Base-by-base conservation (phyloP, 2,797 vertebrate species). In the Xenopus petersii region DNA sequence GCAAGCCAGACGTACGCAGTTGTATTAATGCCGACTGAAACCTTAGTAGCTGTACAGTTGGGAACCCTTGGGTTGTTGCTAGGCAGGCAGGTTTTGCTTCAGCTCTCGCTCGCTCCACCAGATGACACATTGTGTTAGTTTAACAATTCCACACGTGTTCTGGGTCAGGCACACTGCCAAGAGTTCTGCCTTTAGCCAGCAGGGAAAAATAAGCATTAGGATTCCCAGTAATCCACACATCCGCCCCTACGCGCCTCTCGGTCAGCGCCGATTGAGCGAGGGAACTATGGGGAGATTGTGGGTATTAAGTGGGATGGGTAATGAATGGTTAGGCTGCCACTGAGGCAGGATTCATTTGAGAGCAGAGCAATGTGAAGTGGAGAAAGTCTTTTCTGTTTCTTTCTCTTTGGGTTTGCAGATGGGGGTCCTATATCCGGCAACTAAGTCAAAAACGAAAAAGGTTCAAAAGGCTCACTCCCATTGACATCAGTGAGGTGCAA, bases 221-320 rank as follows among this genome's bases (percentile, higher is more conserved):
- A 86, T 85, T 80, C 82, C 79, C 80, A 81, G 0, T 84, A 85
- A 87, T 85, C 81, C 64, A 0, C 81, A 80, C 75, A 64, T 84
- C 79, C 70, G 51, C 72, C 79, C 86, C 74, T 2, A 0, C 83
- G 65, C 67, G 65, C 66, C 64, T 77, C 81, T 79, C 76, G 80
- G 80, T 82, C 82, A 82, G 73, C 80, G 75, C 65, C 81, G 81
- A 79, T 60, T 36, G 33, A 36, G 63, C 6, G 17, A 81, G 79
- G 0, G 76, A 81, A 81, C 80, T 79, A 79, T 6, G 81, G 81
- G 79, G 81, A 86, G 85, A 83, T 84, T 86, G 84, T 86, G 85
- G 84, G 76, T 86, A 85, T 89, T 88, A 83, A 83, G 82, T 83
- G 81, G 82, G 75, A 79, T 80, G 83, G 82, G 71, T 86, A 86